A percentile compares a stretch with the other conserved stretches of the same genome.
Evolutionary conservation across 2,113 vertebrate species (phyloP).

Genomic region (Odobenus rosmarus): DNA sequence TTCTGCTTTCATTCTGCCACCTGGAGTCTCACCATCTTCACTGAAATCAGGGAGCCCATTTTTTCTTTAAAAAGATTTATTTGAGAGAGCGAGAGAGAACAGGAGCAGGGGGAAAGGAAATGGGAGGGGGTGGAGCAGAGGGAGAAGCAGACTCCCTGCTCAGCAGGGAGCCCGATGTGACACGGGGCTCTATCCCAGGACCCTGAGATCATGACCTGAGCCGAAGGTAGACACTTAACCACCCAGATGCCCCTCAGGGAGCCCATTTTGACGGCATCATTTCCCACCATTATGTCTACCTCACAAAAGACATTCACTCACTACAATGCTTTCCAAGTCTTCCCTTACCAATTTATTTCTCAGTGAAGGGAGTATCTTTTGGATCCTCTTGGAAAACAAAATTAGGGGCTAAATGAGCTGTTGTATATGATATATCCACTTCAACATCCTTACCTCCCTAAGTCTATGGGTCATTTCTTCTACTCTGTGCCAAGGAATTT

Average conservation of each 20-base stretch:
- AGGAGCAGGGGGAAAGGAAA: too few relatives aligned
- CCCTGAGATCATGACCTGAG: too few relatives aligned
- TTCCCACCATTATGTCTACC: not conserved
- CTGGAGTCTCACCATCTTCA: not conserved
- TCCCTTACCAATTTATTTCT: not conserved
- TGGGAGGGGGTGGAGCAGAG: too few relatives aligned
- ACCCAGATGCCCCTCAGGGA: not conserved
- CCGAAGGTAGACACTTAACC: not conserved
- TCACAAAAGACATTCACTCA: not conserved
- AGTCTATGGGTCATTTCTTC: not conserved
- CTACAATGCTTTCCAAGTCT: not conserved
- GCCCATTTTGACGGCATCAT: not conserved
- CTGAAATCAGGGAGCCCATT: not conserved
- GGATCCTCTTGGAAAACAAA: not conserved
- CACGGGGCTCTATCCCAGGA: too few relatives aligned
- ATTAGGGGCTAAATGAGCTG: not conserved
- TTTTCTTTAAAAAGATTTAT: not conserved
- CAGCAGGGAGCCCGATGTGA: too few relatives aligned
- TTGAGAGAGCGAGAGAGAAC: too few relatives aligned
- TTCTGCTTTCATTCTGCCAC: not conserved
- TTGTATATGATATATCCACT: not conserved
- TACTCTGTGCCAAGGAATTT: not conserved
- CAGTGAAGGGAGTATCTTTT: not conserved
- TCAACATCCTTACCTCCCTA: constrained; percentile 30
- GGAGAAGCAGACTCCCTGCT: too few relatives aligned